phyloP scores from a whole-genome alignment of 92 coral and sea anemone species.

The Actinostola sp. region DNA sequence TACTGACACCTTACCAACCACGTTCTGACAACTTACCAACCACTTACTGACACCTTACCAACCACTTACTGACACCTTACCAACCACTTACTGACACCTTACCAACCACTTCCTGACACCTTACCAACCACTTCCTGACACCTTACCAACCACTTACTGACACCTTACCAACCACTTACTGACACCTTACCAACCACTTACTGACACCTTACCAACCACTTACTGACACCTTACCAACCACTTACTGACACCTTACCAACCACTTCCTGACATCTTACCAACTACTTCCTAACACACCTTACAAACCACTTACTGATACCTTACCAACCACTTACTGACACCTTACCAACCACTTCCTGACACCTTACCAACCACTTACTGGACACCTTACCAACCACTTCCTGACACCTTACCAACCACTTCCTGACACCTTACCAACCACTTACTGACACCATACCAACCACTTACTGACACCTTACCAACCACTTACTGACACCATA shows the following conservation, averaged over 20 bases:
- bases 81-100: conserved; percentile 2
- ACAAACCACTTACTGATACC: no score
- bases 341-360: conserved; percentile 3
- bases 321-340: no score
- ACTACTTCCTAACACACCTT: background rate
- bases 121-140: no score
- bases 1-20: conserved; percentile 1
- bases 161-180: conserved; percentile 6
- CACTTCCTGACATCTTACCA: no score
- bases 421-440: conserved; percentile 6
- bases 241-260: no score
- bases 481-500: conserved; percentile 2
- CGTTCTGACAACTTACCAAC: conserved; percentile 1
- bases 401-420: background rate
- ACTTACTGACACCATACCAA: no score
- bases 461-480: no score
- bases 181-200: no score
- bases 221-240: conserved; percentile 9
- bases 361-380: conserved; percentile 6
- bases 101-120: no score
- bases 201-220: conserved; percentile 1
- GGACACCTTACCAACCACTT: no score
- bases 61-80: no score
- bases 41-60: no score
- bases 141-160: conserved; percentile 5